Percentiles rank a stretch among this genome's conserved stretches.
Evolutionary conservation across 2,888 invertebrate species (phyloP).

Genomic region (Eurytoma adleriae): DNA sequence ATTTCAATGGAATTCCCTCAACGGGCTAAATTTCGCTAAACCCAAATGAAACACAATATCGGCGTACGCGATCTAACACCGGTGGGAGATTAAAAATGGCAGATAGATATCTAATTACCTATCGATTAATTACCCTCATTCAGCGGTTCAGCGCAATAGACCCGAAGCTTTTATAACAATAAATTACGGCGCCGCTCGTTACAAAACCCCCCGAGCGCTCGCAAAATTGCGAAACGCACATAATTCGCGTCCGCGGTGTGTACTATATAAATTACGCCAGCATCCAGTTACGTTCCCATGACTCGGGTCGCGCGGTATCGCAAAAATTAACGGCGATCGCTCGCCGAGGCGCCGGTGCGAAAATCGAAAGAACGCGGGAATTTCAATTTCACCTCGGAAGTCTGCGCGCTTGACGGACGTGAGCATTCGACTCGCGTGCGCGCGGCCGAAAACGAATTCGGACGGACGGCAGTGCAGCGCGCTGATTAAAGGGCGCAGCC

Average conservation of each 20-base stretch:
- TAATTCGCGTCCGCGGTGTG: slow-evolving; percentile 14
- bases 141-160: background rate
- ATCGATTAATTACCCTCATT: slow-evolving; percentile 1
- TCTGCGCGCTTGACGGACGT: background rate
- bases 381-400: background rate
- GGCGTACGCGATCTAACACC: no score
- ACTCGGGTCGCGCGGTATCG: background rate
- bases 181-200: slow-evolving; percentile 30
- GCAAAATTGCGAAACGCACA: slow-evolving; percentile 30
- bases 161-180: slow-evolving; percentile 19
- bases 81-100: background rate
- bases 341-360: background rate
- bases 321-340: slow-evolving; percentile 45
- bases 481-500: slow-evolving; percentile 26
- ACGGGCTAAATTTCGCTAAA: no score
- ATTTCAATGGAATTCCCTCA: no score
- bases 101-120: slow-evolving; percentile 2
- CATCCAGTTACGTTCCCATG: slow-evolving; percentile 45
- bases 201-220: slow-evolving; percentile 30
- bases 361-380: background rate
- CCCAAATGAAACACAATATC: no score
- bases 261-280: background rate
- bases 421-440: background rate
- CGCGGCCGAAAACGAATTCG: background rate
- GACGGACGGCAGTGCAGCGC: slow-evolving; percentile 8